Evolutionary conservation across 1,140 invertebrate species (phyloP).

Genomic region (Protaetia brevitarsis): DNA sequence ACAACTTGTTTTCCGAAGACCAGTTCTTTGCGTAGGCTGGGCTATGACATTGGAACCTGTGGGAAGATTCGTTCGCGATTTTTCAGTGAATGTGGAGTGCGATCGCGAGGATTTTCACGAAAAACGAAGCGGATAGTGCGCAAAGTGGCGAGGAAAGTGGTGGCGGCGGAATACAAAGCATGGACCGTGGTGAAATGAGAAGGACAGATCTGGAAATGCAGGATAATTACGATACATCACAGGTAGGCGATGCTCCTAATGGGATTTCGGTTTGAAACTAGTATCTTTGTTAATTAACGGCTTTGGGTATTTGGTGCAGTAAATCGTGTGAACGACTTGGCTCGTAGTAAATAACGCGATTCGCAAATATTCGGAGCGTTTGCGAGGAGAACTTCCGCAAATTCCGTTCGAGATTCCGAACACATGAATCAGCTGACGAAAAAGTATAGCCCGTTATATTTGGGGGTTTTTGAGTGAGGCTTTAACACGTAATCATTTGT

Average conservation of each 20-base stretch:
- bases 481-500: no score
- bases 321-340: neutral
- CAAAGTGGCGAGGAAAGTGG: slow-evolving; percentile 7
- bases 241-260: slow-evolving; percentile 11
- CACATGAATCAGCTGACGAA: slow-evolving; percentile 20
- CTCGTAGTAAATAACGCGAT: no score
- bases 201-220: slow-evolving; percentile 13
- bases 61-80: slow-evolving; percentile 28
- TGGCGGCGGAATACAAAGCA: neutral
- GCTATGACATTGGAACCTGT: slow-evolving; percentile 36
- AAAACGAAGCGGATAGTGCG: slow-evolving; percentile 26
- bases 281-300: neutral
- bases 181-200: slow-evolving; percentile 20
- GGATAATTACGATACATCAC: slow-evolving; percentile 20
- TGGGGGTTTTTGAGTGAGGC: no score
- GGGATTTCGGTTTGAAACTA: neutral
- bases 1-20: slow-evolving; percentile 6
- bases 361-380: no score
- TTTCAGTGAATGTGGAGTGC: slow-evolving; percentile 39
- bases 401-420: slow-evolving; percentile 4
- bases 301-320: no score
- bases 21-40: slow-evolving; percentile 33
- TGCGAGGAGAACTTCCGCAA: slow-evolving; percentile 2
- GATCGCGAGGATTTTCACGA: slow-evolving; percentile 36
- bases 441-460: no score